A percentile compares a stretch with the other conserved stretches of the same genome.
phyloP scores from a whole-genome alignment of 2,113 vertebrate genomes.

The Notothenia coriiceps region DNA sequence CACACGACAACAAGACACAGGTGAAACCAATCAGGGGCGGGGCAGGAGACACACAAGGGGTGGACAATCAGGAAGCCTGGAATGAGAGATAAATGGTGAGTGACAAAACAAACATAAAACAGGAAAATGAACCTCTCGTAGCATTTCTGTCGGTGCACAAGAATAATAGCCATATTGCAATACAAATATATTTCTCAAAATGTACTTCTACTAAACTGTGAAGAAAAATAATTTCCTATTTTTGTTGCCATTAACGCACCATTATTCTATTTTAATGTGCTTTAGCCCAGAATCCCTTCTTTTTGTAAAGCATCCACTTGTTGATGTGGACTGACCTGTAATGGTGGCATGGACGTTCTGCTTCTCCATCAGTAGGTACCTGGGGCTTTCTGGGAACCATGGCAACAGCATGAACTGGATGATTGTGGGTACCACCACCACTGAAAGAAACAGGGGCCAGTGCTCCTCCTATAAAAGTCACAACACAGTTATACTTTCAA shows the following conservation, averaged over 20 bases:
- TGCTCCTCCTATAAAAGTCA: slow-evolving; percentile 85
- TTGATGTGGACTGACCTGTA: slow-evolving; percentile 81
- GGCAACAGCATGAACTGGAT: slow-evolving; percentile 89
- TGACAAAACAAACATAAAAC: too few relatives aligned
- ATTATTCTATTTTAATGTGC: not conserved
- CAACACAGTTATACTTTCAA: not conserved
- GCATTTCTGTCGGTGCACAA: too few relatives aligned
- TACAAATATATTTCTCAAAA: not conserved
- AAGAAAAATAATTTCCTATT: not conserved
- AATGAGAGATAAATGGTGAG: too few relatives aligned
- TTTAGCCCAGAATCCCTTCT: not conserved
- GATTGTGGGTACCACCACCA: slow-evolving; percentile 87
- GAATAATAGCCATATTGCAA: not conserved
- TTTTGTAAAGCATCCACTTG: not conserved
- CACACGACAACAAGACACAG: too few relatives aligned
- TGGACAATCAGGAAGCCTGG: too few relatives aligned
- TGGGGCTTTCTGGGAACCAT: slow-evolving; percentile 93
- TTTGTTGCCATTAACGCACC: not conserved
- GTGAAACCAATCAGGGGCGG: too few relatives aligned
- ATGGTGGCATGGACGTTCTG: slow-evolving; percentile 86
- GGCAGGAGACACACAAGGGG: too few relatives aligned
- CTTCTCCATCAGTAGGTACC: slow-evolving; percentile 92
- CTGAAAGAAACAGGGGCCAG: slow-evolving; percentile 90
- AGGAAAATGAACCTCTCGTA: too few relatives aligned
- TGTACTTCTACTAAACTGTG: not conserved